Percentiles rank a stretch among this genome's conserved stretches.
These are phyloP conservation scores for Lamprologus tigripictilis DNA, from an alignment of 2,113 vertebrate species.

Conservation along the genomic window DNA sequence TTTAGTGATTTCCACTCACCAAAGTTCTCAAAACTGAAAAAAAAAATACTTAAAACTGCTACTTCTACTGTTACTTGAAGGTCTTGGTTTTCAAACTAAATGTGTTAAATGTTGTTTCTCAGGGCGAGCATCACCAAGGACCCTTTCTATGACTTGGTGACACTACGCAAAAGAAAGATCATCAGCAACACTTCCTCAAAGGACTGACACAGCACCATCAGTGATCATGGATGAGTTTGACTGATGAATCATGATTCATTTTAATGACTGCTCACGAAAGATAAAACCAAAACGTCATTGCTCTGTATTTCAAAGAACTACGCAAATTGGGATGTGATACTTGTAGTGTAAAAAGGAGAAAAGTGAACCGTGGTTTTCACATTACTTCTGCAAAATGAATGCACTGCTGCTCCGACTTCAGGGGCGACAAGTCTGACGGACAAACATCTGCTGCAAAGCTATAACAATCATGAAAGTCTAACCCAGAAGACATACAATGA, in stretches of 20 bases:
- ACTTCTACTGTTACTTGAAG: neutral
- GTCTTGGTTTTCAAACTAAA: neutral
- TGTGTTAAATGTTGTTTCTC: neutral
- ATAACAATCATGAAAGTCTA: neutral
- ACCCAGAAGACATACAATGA: neutral
- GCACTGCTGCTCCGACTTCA: neutral
- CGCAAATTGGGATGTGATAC: neutral
- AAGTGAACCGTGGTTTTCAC: neutral
- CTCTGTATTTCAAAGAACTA: neutral
- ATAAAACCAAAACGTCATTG: neutral
- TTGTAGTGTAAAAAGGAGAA: neutral
- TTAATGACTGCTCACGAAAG: neutral
- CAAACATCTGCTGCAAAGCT: neutral
- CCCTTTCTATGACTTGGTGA: constrained; percentile 87
- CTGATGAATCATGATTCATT: neutral
- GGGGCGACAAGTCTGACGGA: neutral
- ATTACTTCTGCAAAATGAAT: neutral
- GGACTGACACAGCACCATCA: neutral
- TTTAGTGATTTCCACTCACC: neutral
- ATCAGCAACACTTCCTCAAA: constrained; percentile 35
- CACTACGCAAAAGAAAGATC: constrained; percentile 82
- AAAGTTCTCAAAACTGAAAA: neutral
- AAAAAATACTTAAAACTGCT: accelerated
- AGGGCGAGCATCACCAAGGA: constrained; percentile 87
- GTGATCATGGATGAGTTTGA: neutral